Percentiles rank a stretch among this genome's conserved stretches.
Conservation (phyloP, 2,888 invertebrate species). For the Alsophila aescularia region DNA sequence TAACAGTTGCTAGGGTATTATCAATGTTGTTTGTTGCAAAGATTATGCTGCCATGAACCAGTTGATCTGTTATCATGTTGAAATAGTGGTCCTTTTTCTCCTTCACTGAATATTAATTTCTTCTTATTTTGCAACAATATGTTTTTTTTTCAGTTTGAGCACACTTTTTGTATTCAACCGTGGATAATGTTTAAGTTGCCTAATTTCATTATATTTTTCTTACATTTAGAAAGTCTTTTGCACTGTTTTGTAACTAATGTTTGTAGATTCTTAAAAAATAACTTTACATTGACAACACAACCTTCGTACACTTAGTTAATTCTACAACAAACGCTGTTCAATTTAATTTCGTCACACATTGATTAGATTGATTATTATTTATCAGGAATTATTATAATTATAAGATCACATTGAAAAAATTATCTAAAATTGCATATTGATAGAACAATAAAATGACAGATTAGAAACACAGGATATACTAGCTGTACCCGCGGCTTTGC, state of each 20-base stretch:
- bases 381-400: conserved; percentile 48
- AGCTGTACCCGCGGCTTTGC: no score
- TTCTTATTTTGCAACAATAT: conserved; percentile 1
- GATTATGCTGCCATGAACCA: conserved; percentile 42
- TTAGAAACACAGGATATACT: no score
- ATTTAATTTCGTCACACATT: conserved; percentile 7
- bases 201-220: no score
- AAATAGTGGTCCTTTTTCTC: background rate
- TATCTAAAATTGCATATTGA: no score
- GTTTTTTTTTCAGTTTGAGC: background rate
- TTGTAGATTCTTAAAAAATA: background rate
- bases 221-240: background rate
- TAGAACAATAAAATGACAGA: no score
- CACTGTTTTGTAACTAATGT: background rate
- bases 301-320: conserved; percentile 3
- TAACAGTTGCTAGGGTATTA: conserved; percentile 39
- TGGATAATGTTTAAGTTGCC: background rate
- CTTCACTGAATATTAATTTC: background rate
- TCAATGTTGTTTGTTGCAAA: conserved; percentile 40
- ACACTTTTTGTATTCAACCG: conserved; percentile 2
- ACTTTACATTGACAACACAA: conserved; percentile 4
- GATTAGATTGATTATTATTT: conserved; percentile 24
- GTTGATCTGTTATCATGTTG: conserved; percentile 24
- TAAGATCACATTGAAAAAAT: conserved; percentile 93
- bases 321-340: conserved; percentile 10